phyloP scores from a whole-genome alignment of 2,113 vertebrate species.

The Gorsachius goisagi region DNA sequence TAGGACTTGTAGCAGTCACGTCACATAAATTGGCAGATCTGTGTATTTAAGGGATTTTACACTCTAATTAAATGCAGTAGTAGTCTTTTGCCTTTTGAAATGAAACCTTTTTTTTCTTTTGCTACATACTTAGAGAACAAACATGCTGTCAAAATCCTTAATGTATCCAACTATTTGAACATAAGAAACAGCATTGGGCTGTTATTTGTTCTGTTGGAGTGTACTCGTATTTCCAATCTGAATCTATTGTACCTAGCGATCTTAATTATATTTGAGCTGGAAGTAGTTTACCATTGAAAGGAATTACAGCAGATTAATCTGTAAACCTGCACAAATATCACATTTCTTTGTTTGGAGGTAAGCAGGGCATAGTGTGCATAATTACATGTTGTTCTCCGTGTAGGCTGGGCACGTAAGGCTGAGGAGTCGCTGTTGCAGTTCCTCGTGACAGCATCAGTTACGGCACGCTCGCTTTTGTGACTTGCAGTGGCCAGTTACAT shows the following conservation, averaged over 20 bases:
- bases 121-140: constrained; percentile 5
- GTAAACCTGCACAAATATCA: constrained; percentile 54
- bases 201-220: not conserved
- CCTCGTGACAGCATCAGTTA: not conserved
- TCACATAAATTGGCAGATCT: not conserved
- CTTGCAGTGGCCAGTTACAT: not conserved
- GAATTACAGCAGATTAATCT: constrained; percentile 56
- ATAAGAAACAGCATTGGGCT: constrained; percentile 32
- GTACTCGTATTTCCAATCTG: constrained; percentile 19
- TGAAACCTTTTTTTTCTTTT: not conserved
- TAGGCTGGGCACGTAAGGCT: not conserved
- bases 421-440: not conserved
- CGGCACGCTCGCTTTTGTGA: not conserved
- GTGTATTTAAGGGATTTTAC: constrained; percentile 18
- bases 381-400: not conserved
- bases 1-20: not conserved
- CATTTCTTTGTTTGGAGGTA: constrained; percentile 33
- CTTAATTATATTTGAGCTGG: constrained; percentile 54
- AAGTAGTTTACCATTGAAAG: constrained; percentile 47
- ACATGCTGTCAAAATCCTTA: constrained; percentile 18
- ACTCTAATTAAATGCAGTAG: constrained; percentile 32
- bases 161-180: constrained; percentile 24
- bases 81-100: constrained; percentile 38
- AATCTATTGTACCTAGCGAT: constrained; percentile 25
- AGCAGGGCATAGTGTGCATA: constrained; percentile 12